phyloP scores from a whole-genome alignment of 1,140 invertebrate species.

The Leptestheria dahalacensis region DNA sequence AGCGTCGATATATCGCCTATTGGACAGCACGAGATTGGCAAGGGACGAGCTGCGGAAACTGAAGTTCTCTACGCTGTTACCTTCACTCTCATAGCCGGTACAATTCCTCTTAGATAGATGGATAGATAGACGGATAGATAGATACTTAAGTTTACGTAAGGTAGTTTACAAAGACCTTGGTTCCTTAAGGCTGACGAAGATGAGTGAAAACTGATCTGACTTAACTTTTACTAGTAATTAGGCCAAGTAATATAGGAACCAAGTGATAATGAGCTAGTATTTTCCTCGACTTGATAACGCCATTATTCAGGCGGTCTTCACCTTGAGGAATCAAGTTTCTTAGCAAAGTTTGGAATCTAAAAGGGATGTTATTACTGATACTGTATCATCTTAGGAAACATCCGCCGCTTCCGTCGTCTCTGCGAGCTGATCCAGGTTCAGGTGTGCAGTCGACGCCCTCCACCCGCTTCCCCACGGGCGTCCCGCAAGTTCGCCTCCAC shows the following conservation, averaged over 20 bases:
- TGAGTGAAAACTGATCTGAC: neutral
- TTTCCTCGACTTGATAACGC: no score
- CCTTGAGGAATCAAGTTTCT: no score
- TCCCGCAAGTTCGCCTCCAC: constrained; percentile 41
- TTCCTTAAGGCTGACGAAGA: neutral
- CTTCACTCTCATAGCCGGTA: constrained; percentile 89
- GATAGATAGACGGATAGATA: no score
- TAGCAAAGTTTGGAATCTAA: constrained; percentile 1
- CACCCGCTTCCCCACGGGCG: constrained; percentile 49
- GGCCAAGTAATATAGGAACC: constrained; percentile 21
- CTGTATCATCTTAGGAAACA: constrained; percentile 81
- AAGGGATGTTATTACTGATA: constrained; percentile 21
- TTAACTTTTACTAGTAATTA: no score
- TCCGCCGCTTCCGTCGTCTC: constrained; percentile 81
- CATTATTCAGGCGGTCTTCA: no score
- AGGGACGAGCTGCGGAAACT: constrained; percentile 32
- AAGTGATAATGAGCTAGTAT: no score
- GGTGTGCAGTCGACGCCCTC: constrained; percentile 53
- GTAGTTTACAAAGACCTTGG: no score
- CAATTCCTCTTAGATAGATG: constrained; percentile 22
- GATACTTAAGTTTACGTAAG: constrained; percentile 10
- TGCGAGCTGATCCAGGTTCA: constrained; percentile 91
- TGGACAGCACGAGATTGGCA: constrained; percentile 47
- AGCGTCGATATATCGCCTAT: constrained; percentile 52
- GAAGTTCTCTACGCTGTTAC: constrained; percentile 85